A percentile compares a stretch with the other conserved stretches of the same genome.
phyloP scores from a whole-genome alignment of 1,140 invertebrate species.

The Lamellibrachia luymesi region DNA sequence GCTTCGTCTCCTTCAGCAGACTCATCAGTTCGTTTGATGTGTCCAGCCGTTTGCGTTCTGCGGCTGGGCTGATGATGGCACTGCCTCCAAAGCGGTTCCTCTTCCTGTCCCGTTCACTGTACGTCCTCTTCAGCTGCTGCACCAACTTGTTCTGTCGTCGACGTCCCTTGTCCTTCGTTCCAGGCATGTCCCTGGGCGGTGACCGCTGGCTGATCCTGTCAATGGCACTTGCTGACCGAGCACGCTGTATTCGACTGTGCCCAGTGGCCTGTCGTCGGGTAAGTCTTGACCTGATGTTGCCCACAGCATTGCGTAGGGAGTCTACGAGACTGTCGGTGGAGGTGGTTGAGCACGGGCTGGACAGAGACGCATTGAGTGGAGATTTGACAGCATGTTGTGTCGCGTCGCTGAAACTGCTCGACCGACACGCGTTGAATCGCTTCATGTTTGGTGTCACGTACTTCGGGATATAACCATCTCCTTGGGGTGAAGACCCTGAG shows the following conservation, averaged over 20 bases:
- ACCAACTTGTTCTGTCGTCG: background rate
- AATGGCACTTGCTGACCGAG: background rate
- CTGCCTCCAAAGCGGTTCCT: background rate
- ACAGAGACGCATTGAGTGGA: background rate
- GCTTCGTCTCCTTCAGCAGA: background rate
- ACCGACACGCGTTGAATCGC: background rate
- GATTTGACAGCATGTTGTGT: conserved; percentile 7
- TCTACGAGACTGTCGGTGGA: background rate
- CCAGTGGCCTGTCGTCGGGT: background rate
- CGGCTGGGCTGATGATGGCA: background rate
- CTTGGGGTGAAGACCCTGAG: background rate
- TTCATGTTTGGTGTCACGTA: background rate
- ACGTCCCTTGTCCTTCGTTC: background rate
- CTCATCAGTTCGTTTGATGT: background rate
- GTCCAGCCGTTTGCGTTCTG: background rate
- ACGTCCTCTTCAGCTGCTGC: conserved; percentile 9
- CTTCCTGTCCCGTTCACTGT: background rate
- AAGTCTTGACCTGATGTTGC: background rate
- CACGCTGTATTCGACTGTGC: background rate
- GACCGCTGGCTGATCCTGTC: background rate
- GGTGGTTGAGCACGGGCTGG: background rate
- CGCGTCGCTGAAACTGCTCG: background rate
- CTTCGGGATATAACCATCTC: background rate
- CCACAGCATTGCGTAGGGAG: background rate
- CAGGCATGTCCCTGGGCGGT: background rate